A percentile compares a stretch with the other conserved stretches of the same genome.
Evolutionary conservation across 2,888 invertebrate species (phyloP).

Genomic region (Agonopterix subpropinquella): DNA sequence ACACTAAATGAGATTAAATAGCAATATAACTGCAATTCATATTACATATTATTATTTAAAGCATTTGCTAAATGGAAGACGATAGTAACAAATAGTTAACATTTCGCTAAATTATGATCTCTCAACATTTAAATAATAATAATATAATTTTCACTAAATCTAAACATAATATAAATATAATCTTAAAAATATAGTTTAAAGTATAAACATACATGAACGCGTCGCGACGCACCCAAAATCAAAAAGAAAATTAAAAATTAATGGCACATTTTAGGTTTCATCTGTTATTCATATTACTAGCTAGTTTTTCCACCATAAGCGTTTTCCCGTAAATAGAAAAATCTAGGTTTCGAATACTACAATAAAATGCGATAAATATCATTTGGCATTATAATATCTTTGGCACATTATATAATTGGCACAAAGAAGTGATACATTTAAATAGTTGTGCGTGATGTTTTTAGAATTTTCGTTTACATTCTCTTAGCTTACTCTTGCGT

Average conservation of each 20-base stretch:
- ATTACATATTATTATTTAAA: constrained; percentile 23
- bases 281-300: not conserved
- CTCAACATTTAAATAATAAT: constrained; percentile 17
- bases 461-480: constrained; percentile 22
- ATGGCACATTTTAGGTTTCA: not conserved
- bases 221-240: constrained; percentile 60
- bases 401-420: constrained; percentile 12
- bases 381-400: constrained; percentile 10
- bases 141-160: constrained; percentile 6
- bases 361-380: too few relatives aligned
- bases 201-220: constrained; percentile 66
- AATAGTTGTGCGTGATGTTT: constrained; percentile 34
- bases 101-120: constrained; percentile 15
- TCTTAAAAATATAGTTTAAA: constrained; percentile 46
- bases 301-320: too few relatives aligned
- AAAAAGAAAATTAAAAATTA: constrained; percentile 21
- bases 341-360: not conserved
- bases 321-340: too few relatives aligned
- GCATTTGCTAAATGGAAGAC: constrained; percentile 54
- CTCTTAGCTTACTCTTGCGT: constrained; percentile 1
- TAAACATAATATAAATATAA: constrained; percentile 14
- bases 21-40: not conserved
- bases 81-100: constrained; percentile 39
- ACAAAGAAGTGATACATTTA: constrained; percentile 13
- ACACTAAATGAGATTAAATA: not conserved